phyloP scores from a whole-genome alignment of 2,113 vertebrate genomes.

The Spermophilus dauricus region DNA sequence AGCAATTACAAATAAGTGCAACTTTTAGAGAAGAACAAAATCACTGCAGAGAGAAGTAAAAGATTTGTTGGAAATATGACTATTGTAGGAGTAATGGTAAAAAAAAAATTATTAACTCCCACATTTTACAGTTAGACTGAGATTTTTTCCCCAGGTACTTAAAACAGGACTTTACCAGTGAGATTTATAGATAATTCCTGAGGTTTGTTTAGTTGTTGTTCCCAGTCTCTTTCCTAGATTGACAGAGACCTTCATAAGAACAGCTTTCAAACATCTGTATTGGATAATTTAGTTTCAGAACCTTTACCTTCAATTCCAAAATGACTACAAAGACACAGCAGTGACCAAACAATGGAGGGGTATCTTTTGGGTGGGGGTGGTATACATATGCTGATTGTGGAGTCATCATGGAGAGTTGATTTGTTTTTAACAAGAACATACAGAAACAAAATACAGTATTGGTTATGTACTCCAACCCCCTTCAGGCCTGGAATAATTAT shows the following conservation, averaged over 20 bases:
- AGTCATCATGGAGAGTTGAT: not conserved
- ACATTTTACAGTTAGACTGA: not conserved
- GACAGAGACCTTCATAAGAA: not conserved
- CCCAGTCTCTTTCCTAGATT: not conserved
- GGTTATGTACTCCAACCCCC: not conserved
- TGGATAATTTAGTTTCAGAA: not conserved
- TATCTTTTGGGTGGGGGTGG: not conserved
- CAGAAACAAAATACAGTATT: slow-evolving; percentile 3
- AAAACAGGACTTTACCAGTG: not conserved
- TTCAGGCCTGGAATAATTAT: not conserved
- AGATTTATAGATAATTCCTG: not conserved
- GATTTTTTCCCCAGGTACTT: not conserved
- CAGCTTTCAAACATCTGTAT: not conserved
- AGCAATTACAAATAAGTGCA: not conserved
- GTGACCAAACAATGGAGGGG: not conserved
- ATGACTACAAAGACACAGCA: not conserved
- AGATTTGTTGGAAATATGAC: slow-evolving; percentile 31
- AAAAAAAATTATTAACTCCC: not conserved
- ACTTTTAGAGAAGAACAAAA: slow-evolving; percentile 51
- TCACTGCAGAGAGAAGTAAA: not conserved
- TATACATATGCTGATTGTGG: not conserved
- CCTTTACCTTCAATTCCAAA: not conserved
- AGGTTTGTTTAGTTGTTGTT: not conserved
- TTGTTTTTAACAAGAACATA: not conserved
- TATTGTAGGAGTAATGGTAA: not conserved